These are phyloP conservation scores for Chaenocephalus aceratus DNA, from an alignment of 2,113 vertebrate species.

Conservation along the genomic window DNA sequence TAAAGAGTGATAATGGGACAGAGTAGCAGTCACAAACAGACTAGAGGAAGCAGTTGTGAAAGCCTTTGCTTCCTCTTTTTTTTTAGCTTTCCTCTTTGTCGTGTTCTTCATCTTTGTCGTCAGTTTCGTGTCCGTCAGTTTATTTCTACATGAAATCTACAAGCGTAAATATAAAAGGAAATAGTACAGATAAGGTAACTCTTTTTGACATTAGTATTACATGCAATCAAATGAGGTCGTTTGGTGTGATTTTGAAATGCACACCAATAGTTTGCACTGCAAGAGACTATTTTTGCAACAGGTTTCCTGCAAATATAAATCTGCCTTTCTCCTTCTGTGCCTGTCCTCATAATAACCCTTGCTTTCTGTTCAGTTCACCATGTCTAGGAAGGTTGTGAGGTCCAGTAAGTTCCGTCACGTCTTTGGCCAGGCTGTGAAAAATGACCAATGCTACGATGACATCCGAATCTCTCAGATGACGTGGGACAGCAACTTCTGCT, in stretches of 20 bases:
- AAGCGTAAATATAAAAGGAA: neutral
- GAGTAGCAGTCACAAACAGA: constrained; percentile 32
- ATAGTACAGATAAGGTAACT: neutral
- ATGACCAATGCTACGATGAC: constrained; percentile 93
- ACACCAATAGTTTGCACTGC: neutral
- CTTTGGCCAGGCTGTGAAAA: constrained; percentile 89
- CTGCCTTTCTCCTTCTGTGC: neutral
- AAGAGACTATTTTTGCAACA: neutral
- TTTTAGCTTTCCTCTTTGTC: constrained; percentile 45
- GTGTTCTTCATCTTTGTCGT: constrained; percentile 54
- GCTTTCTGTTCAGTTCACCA: constrained; percentile 73
- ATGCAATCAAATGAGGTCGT: neutral
- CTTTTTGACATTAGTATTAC: neutral
- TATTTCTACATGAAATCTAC: constrained; percentile 36
- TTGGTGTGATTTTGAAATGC: neutral
- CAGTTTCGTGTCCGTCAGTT: constrained; percentile 45
- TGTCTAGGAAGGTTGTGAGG: constrained; percentile 91
- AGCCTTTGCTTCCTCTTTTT: constrained; percentile 70
- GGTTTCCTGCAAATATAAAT: neutral
- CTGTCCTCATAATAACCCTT: neutral
- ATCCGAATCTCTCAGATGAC: constrained; percentile 94
- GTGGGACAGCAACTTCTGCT: constrained; percentile 94
- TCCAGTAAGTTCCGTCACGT: constrained; percentile 93
- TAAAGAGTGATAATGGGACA: constrained; percentile 3
- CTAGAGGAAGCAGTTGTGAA: constrained; percentile 74